Base-by-base conservation (phyloP, 2,797 vertebrate species). In the Dromococcyx pavoninus region DNA sequence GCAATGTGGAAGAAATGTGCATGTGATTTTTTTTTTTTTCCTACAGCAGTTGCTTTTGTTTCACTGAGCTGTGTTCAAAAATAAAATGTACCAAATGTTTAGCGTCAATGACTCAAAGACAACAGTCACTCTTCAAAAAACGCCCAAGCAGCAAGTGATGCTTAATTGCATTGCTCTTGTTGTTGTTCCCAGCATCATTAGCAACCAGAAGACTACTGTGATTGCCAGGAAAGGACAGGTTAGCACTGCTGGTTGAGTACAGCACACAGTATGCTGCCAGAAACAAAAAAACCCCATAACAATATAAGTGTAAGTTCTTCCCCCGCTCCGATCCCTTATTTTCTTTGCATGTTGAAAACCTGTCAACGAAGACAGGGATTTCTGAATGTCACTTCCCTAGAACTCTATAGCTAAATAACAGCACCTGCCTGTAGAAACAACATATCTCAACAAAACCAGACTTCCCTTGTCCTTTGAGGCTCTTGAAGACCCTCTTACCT, bases 401-500 rank as follows among this genome's bases (percentile, higher is more conserved):
- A 66, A 30, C 25, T 14, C 18, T 37, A 28, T n/a, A 48, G 46
- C 3, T 53, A 67, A 43, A 46, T 30, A 57, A 37, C 32, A 46
- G 24, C 1, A 1, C 27, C 21, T 62, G n/a, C 17, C 43, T 28
- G 41, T 13, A n/a, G 32, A 28, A 76, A 27, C 4, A 51, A 39
- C 0, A 3, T 19, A 11, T 50, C 65, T 23, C 27, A n/a, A 7
- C 8, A 24, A 28, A 43, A 5, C 5, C 13, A 41, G 64, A 8
- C 53, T 53, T 48, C 41, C 23, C 4, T 10, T 27, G 14, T 2
- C 24, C 13, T 23, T 23, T 11, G n/a, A 48, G 23, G 27, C 11
- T 28, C 11, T 19, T 19, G 37, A 9, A 22, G 43, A 17, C 3
- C 2, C 19, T 35, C 17, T 16, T 4, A 18, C 25, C 7, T 1